Conservation (phyloP, 2,113 vertebrate genomes). For the Mohoua ochrocephala region DNA sequence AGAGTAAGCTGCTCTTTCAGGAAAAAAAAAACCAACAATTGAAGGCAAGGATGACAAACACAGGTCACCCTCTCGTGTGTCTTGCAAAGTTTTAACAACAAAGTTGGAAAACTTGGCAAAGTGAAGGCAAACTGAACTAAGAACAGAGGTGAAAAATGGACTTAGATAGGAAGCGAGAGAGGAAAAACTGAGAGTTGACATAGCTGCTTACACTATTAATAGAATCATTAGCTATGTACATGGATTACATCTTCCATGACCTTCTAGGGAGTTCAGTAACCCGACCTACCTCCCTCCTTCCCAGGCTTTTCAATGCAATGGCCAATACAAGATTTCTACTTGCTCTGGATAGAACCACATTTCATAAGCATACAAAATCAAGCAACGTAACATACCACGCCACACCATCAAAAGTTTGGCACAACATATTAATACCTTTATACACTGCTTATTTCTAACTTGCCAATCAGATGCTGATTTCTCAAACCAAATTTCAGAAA, state of each 20-base stretch:
- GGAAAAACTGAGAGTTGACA: background rate
- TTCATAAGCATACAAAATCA: background rate
- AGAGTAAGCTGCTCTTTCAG: background rate
- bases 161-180: background rate
- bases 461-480: background rate
- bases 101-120: background rate
- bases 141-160: background rate
- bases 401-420: background rate
- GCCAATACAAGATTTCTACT: background rate
- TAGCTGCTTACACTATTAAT: background rate
- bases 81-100: background rate
- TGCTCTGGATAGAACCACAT: background rate
- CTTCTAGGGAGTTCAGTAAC: background rate
- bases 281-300: background rate
- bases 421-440: background rate
- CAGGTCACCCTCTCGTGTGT: background rate
- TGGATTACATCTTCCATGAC: background rate
- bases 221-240: background rate
- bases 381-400: background rate
- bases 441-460: background rate
- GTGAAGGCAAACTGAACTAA: background rate
- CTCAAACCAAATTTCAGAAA: background rate
- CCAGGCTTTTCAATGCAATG: background rate
- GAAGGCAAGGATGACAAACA: background rate
- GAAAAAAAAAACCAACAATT: background rate